Conservation (phyloP, 2,797 vertebrate species). For the Gouania willdenowi region DNA sequence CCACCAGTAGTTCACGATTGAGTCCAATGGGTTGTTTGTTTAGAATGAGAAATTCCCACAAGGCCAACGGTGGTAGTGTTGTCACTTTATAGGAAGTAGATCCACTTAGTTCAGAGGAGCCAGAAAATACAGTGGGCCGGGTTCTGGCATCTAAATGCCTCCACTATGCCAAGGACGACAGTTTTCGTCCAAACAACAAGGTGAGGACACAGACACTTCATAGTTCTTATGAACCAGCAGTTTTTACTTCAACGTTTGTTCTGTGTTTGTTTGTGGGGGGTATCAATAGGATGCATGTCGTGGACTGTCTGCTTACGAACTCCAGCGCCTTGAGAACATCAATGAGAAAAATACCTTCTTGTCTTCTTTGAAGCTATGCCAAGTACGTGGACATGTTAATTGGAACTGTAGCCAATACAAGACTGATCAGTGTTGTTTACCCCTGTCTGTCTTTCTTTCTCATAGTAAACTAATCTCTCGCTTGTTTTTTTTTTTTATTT, state of each 20-base stretch:
- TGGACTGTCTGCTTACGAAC: constrained; percentile 67
- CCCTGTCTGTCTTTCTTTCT: too few species aligned
- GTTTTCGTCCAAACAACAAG: neutral
- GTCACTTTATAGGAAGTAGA: constrained; percentile 4
- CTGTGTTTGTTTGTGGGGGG: neutral
- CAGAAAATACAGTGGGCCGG: neutral
- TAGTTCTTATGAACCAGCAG: constrained; percentile 3
- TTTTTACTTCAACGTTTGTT: neutral
- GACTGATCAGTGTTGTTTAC: too few species aligned
- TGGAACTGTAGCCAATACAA: too few species aligned
- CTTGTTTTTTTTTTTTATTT: too few species aligned
- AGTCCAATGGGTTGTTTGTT: neutral
- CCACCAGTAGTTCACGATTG: neutral
- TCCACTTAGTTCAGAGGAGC: neutral
- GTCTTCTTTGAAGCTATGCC: too few species aligned
- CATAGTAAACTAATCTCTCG: too few species aligned
- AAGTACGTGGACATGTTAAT: too few species aligned
- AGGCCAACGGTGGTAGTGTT: constrained; percentile 2
- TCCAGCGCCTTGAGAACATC: too few species aligned
- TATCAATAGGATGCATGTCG: neutral
- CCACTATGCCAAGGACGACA: neutral
- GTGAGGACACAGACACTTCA: constrained; percentile 1
- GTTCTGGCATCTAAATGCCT: too few species aligned
- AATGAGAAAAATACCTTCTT: too few species aligned
- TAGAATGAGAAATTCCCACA: too few species aligned